Evolutionary conservation across 2,113 vertebrate species (phyloP), one percentile per base, ranked within the genome.

Genomic region (Platichthys stellatus): DNA sequence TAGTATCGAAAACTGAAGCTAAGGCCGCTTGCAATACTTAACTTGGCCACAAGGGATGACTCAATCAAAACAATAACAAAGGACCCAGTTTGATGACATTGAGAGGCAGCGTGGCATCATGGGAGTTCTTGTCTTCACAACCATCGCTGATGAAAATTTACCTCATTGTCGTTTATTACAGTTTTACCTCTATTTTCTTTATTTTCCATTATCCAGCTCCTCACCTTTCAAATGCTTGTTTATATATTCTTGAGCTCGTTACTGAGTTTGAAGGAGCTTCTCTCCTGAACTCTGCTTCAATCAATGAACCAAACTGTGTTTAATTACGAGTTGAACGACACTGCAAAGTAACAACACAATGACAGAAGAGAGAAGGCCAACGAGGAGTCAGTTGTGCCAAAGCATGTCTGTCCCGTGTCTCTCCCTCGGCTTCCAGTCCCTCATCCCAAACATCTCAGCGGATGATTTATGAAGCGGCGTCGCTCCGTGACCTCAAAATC

Each of bases 401-500:
- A 74, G 59, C 60, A 7, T 72, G 15, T 72, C 26, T 61, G 51
- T 35, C 57, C 64, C 43, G 51, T 47, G 58, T 9, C 58, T 63
- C 45, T 40, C 20, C 53, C 63, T 57, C 65, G 69, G 71, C 8
- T 62, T 78, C 71, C 79, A 67, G 80, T 82, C 82, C 64, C 74
- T 84, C 76, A 86, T 83, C 63, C 69, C 56, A 28, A 89, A 86
- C 80, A 82, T 84, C 82, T 81, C 74, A 1, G 78, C 5, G 28
- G 88, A 81, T 86, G 88, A 92, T 88, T 88, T 88, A 90, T 89
- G 85, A 76, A 49, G 63, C 74, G 40, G 63, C 49, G 81, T 82
- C 82, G 82, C 76, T 88, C 80, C 56, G 72, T 87, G 88, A 90
- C 91, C 89, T 84, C 82, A 75, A 79, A 85, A 83, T 78, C 83